Percentiles rank a stretch among this genome's conserved stretches.
phyloP scores from a whole-genome alignment of 2,113 vertebrate species.

The Maccullochella peelii region DNA sequence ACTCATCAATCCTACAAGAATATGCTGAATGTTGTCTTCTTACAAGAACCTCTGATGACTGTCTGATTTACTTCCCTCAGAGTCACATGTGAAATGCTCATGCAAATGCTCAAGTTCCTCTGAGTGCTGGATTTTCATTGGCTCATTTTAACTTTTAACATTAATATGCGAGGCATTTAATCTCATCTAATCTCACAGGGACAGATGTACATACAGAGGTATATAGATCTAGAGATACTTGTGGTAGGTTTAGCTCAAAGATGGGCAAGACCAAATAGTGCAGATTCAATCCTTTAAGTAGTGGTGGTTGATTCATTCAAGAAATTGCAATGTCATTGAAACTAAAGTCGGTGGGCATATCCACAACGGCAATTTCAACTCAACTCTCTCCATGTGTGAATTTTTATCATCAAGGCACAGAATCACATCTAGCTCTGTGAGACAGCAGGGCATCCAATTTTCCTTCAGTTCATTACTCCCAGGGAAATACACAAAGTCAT shows the following conservation, averaged over 20 bases:
- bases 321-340: neutral
- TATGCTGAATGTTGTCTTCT: slow-evolving; percentile 50
- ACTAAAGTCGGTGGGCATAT: neutral
- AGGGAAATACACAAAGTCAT: neutral
- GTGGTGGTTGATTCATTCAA: neutral
- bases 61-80: slow-evolving; percentile 63
- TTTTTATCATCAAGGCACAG: neutral
- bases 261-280: neutral
- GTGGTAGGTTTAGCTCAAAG: neutral
- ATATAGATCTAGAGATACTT: neutral
- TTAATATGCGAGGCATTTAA: neutral
- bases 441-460: neutral
- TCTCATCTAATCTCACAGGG: neutral
- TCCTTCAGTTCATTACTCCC: neutral
- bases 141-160: neutral
- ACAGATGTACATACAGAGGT: neutral
- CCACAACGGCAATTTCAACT: neutral
- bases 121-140: neutral
- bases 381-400: neutral
- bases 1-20: slow-evolving; percentile 39
- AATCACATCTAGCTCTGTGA: neutral
- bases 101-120: too few relatives aligned
- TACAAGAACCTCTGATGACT: neutral
- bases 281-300: neutral
- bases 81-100: slow-evolving; percentile 58